Conservation (phyloP, 2,888 invertebrate genomes). For the Eutolmus rufibarbis region DNA sequence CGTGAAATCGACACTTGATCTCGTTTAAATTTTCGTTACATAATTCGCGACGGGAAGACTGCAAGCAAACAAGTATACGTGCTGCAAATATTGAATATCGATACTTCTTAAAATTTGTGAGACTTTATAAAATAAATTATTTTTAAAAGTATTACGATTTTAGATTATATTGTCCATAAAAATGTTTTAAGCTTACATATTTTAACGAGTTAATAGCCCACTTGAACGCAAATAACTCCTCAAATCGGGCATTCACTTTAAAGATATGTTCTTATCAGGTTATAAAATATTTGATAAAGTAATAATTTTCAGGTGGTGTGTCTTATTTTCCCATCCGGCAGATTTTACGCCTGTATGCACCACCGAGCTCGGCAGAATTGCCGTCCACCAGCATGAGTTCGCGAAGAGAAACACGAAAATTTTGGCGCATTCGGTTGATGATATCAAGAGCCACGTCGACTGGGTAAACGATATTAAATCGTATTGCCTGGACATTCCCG, state of each 20-base stretch:
- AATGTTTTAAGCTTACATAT: neutral
- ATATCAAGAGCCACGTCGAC: constrained; percentile 74
- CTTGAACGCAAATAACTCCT: neutral
- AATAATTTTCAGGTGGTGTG: constrained; percentile 74
- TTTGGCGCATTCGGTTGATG: constrained; percentile 82
- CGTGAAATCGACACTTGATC: neutral
- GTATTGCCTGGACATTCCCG: constrained; percentile 73
- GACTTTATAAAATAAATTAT: neutral
- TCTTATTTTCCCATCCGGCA: constrained; percentile 86
- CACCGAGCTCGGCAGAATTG: constrained; percentile 81
- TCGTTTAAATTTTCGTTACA: neutral
- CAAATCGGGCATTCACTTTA: neutral
- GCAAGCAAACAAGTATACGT: neutral
- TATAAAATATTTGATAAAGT: neutral
- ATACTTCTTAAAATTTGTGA: neutral
- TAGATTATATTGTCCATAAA: neutral
- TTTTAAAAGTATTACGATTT: neutral
- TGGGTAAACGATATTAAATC: constrained; percentile 81
- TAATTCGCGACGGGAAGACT: neutral
- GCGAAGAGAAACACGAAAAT: constrained; percentile 76
- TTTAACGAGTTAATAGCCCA: neutral
- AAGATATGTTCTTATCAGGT: neutral
- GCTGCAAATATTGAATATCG: neutral
- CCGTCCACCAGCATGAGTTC: constrained; percentile 74
- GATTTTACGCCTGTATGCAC: constrained; percentile 93